Base-by-base conservation (phyloP, 2,888 invertebrate genomes). In the Parapristionchus giblindavisi region DNA sequence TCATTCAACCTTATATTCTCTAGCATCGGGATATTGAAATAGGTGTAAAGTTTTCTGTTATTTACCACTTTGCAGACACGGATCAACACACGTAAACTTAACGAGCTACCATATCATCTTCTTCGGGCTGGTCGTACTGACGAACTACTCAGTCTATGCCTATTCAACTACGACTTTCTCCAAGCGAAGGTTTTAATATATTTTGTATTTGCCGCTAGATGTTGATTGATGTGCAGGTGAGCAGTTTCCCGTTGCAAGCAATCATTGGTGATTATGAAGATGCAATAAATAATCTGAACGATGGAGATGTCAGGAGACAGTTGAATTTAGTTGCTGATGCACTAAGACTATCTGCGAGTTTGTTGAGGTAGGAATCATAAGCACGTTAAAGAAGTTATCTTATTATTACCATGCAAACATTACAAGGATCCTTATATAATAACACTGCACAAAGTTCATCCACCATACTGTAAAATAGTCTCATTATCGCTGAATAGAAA, bases 81-180 rank as follows among this genome's bases (percentile, higher is more conserved):
- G 2, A 97, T 95, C 88, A 98, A 99, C 89, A 91, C 96, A 74
- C 91, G 98, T 85, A 98, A 98, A 92, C 94, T 95, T 88, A 89
- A 87, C 77, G 98, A 99, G 89, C 90, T 98, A 36, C 98, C 98
- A 0, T 98, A 93, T 88, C 98, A 99, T 88, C 90, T 99, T 85
- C 93, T 97, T 0, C 91, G 97, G 6, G 93, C 97, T 0, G 92
- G 94, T 79, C 92, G 70, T 27, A 94, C 94, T 88, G 93, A 93
- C 72, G 96, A 96, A 89, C 90, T 98, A 24, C 95, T 94, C 87
- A 92, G 93, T 56, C 92, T 95, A 87, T 96, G 97, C 0, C 91
- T 98, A 0, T 99, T 99, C 90, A 97, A 97, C 89, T 98, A 97
- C 88, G 93, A 95, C 86, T 99, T 97, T 95, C 91, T 98, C 0